Conservation (phyloP, 2,113 vertebrate species). For the Craseonycteris thonglongyai region DNA sequence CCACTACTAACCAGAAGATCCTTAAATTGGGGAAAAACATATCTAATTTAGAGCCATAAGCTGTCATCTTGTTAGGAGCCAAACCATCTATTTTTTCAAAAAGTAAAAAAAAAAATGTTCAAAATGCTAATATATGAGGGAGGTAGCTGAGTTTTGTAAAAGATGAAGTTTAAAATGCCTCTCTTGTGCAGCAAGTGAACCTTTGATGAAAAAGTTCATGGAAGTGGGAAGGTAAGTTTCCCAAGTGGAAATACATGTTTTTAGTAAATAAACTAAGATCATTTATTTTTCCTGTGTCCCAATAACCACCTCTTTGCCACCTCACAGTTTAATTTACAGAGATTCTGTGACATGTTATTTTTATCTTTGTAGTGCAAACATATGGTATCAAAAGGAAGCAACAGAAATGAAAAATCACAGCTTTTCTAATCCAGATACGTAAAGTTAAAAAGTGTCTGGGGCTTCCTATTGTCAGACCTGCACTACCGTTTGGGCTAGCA, state of each 20-base stretch:
- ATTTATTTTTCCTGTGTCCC: conserved; percentile 42
- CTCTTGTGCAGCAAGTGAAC: conserved; percentile 19
- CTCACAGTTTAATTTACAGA: conserved; percentile 34
- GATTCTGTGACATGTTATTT: conserved; percentile 11
- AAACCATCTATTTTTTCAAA: conserved; percentile 41
- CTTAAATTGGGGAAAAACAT: conserved; percentile 31
- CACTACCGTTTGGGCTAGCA: background rate
- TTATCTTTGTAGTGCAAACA: background rate
- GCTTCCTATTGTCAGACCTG: background rate
- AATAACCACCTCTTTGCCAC: conserved; percentile 37
- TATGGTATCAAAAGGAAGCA: background rate
- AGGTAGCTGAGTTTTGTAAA: conserved; percentile 39
- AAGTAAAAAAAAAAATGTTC: no score
- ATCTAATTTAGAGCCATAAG: conserved; percentile 19
- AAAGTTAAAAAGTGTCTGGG: background rate
- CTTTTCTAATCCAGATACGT: background rate
- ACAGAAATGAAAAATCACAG: conserved; percentile 16
- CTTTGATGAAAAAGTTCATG: conserved; percentile 39
- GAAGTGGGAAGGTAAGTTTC: conserved; percentile 38
- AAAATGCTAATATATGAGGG: conserved; percentile 12
- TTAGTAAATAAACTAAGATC: conserved; percentile 56
- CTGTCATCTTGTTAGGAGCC: conserved; percentile 36
- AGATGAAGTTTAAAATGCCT: conserved; percentile 37
- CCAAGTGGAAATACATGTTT: conserved; percentile 46
- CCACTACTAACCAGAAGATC: conserved; percentile 6